Evolutionary conservation across 1,140 invertebrate species (phyloP).

Genomic region (Drosophila arawakana): DNA sequence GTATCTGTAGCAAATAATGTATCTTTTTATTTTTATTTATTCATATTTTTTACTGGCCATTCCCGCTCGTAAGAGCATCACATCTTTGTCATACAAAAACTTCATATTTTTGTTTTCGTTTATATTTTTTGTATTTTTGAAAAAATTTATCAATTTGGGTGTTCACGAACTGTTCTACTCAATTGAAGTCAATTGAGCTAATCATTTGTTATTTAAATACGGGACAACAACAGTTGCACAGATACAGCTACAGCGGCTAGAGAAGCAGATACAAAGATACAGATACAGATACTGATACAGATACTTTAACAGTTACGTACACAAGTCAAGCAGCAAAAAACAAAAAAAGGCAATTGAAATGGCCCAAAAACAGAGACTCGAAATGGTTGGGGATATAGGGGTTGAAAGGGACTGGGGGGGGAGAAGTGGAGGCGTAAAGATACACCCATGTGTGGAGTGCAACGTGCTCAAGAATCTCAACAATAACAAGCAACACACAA

Average conservation of each 20-base stretch:
- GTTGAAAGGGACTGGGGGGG: background rate
- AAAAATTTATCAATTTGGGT: slow-evolving; percentile 54
- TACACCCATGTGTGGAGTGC: slow-evolving; percentile 28
- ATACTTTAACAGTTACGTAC: background rate
- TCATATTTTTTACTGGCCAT: too few relatives aligned
- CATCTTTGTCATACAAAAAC: background rate
- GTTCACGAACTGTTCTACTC: slow-evolving; percentile 46
- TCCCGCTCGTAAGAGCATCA: background rate
- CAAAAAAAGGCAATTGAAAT: slow-evolving; percentile 26
- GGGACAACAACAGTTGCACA: slow-evolving; percentile 55
- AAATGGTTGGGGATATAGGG: background rate
- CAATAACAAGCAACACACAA: slow-evolving; percentile 23
- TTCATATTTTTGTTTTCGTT: background rate
- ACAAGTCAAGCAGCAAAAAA: slow-evolving; percentile 14
- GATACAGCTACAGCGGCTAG: slow-evolving; percentile 15
- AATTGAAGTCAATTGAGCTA: slow-evolving; percentile 81
- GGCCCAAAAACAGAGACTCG: slow-evolving; percentile 15
- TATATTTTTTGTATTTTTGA: slow-evolving; percentile 15
- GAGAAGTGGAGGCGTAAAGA: background rate
- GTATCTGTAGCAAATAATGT: too few relatives aligned
- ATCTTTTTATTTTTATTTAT: too few relatives aligned
- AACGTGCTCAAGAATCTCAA: slow-evolving; percentile 43
- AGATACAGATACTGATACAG: slow-evolving; percentile 5
- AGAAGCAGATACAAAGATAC: slow-evolving; percentile 32
- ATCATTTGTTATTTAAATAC: slow-evolving; percentile 79